Conservation (phyloP, 1,140 invertebrate species). For the Reticulitermes speratus region DNA sequence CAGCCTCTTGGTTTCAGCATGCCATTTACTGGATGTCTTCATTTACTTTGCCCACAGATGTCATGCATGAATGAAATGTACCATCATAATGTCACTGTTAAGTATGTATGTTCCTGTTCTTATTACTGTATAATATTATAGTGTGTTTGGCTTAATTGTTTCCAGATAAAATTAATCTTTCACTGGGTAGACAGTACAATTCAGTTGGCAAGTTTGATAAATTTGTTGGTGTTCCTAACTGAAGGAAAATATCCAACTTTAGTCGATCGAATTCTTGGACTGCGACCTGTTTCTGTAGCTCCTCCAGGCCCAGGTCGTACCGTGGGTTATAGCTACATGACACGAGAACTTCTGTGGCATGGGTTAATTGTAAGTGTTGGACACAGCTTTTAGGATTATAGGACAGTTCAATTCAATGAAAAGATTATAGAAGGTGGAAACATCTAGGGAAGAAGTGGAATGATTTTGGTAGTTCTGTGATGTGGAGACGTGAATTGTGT, state of each 20-base stretch:
- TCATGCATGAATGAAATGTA: too few species aligned
- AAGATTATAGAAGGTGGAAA: too few species aligned
- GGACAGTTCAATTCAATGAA: too few species aligned
- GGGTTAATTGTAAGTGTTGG: conserved; percentile 61
- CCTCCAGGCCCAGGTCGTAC: conserved; percentile 51
- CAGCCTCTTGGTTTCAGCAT: too few species aligned
- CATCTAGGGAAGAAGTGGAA: too few species aligned
- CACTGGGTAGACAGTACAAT: conserved; percentile 53
- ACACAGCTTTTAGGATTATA: not conserved
- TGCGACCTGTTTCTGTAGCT: conserved; percentile 44
- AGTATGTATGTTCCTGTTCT: too few species aligned
- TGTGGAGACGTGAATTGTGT: too few species aligned
- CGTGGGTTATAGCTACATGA: conserved; percentile 60
- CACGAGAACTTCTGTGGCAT: conserved; percentile 64
- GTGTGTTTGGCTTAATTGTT: not conserved
- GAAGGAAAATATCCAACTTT: conserved; percentile 60
- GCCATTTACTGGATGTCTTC: too few species aligned
- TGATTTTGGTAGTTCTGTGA: too few species aligned
- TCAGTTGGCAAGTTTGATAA: conserved; percentile 56
- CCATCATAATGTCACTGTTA: too few species aligned
- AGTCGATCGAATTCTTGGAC: conserved; percentile 55
- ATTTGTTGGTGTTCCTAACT: conserved; percentile 61
- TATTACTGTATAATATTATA: too few species aligned
- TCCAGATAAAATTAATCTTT: conserved; percentile 29
- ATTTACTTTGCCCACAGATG: too few species aligned